A percentile compares a stretch with the other conserved stretches of the same genome.
These are phyloP conservation scores for Dermatemys mawii DNA, from an alignment of 2,113 vertebrate species.

Conservation along the genomic window DNA sequence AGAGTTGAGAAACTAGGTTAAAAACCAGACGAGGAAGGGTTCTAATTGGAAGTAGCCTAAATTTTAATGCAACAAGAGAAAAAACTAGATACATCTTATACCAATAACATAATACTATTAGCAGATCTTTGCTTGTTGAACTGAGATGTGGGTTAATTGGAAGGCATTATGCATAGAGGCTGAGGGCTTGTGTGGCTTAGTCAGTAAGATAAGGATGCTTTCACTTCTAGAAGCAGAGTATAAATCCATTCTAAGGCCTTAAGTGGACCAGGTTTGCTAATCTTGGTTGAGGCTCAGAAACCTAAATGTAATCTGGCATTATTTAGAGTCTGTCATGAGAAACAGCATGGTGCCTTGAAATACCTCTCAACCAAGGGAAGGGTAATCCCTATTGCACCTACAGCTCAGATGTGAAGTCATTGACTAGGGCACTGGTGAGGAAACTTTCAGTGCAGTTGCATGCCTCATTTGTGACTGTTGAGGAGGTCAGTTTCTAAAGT, in stretches of 20 bases:
- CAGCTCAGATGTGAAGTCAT: neutral
- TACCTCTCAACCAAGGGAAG: neutral
- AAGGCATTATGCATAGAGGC: neutral
- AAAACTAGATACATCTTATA: too few relatives aligned
- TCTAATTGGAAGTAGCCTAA: neutral
- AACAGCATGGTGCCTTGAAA: neutral
- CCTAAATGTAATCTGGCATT: slow-evolving; percentile 1
- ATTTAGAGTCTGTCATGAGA: neutral
- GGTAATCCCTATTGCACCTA: rapidly evolving
- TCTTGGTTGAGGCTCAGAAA: slow-evolving; percentile 5
- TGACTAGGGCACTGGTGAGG: rapidly evolving
- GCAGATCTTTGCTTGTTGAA: neutral
- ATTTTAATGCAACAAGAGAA: neutral
- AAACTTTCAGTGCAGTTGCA: rapidly evolving
- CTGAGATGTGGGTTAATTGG: neutral
- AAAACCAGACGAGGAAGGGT: neutral
- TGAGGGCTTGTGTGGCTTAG: neutral
- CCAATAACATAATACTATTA: rapidly evolving
- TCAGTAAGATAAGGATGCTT: neutral
- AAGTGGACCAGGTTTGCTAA: neutral
- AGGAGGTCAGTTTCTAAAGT: neutral
- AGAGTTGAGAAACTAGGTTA: neutral
- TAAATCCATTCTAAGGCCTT: neutral
- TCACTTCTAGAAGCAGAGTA: neutral
- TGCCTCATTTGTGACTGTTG: rapidly evolving